Evolutionary conservation across 2,888 invertebrate genomes (phyloP), one percentile per base, ranked within the genome.

Genomic region (Pterostichus niger): DNA sequence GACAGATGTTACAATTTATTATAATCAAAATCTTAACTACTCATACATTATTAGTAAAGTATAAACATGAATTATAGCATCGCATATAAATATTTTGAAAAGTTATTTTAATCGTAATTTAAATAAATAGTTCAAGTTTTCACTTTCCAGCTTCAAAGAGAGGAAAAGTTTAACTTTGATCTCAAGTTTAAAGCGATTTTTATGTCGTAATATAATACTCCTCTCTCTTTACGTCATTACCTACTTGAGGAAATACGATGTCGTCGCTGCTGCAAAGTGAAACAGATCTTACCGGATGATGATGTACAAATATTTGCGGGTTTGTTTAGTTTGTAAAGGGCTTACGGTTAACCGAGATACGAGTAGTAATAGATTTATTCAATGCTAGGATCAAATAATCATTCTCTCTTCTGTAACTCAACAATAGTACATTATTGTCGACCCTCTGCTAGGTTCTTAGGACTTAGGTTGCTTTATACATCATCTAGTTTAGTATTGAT

Each of bases 151-250:
- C 9, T 59, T 59, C 11, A 17, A 24, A 59, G 31, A 59, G 17
- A 54, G 59, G 9, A 59, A 59, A 59, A 59, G 59, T 59, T 59
- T 59, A 17, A 11, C 59, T 59, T 59, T 59, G 59, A 59, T 10
- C 24, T 59, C 24, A 11, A 17, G 17, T 54, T 54, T 11, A 17
- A 3, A 11, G 7, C 2, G 17, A 24, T 24, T 59, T 59, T 59
- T 59, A n/a, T 9, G 9, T 54, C 15, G 54, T n/a, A 54, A 17
- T 17, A 17, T 15, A 9, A 54, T 15, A 54, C 54, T 54, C 15
- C 10, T 17, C 6, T 24, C 31, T 4, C 40, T 24, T 1, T 24
- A 24, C 24, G 24, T 3, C 24, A 24, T 24, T 24, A 24, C 24
- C 24, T 24, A 24, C 24, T 24, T 24, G 1, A 24, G 2, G 24